Conservation (phyloP, 2,888 invertebrate genomes). For the Drosophila sordidula region DNA sequence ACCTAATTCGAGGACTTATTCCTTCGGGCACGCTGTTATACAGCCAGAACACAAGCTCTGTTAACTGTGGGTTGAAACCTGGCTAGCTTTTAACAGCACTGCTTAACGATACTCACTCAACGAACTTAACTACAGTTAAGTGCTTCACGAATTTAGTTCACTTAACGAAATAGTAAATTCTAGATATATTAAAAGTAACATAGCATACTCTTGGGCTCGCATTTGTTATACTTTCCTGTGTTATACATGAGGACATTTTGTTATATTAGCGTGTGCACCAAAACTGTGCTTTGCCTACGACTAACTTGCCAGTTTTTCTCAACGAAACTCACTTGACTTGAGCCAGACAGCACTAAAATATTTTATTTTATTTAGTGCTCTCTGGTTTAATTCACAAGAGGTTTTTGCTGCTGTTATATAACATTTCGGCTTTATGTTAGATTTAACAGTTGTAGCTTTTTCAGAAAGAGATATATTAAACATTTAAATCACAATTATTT, state of each 20-base stretch:
- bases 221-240: background rate
- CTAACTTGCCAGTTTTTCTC: background rate
- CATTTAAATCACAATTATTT: background rate
- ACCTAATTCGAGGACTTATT: constrained; percentile 5
- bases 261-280: background rate
- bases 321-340: too few species aligned
- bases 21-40: constrained; percentile 16
- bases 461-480: background rate
- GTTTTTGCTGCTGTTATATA: background rate
- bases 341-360: too few species aligned
- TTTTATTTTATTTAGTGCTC: too few species aligned
- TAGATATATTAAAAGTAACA: background rate
- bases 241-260: background rate
- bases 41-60: background rate
- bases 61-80: constrained; percentile 9
- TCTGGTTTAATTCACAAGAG: too few species aligned
- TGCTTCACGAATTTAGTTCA: constrained; percentile 14
- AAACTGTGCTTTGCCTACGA: background rate
- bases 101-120: background rate
- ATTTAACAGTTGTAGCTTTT: background rate
- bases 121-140: background rate
- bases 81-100: background rate
- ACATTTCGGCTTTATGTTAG: background rate
- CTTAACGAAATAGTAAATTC: constrained; percentile 5
- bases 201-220: constrained; percentile 1